phyloP scores from a whole-genome alignment of 2,797 vertebrate genomes.

The Potorous gilbertii region DNA sequence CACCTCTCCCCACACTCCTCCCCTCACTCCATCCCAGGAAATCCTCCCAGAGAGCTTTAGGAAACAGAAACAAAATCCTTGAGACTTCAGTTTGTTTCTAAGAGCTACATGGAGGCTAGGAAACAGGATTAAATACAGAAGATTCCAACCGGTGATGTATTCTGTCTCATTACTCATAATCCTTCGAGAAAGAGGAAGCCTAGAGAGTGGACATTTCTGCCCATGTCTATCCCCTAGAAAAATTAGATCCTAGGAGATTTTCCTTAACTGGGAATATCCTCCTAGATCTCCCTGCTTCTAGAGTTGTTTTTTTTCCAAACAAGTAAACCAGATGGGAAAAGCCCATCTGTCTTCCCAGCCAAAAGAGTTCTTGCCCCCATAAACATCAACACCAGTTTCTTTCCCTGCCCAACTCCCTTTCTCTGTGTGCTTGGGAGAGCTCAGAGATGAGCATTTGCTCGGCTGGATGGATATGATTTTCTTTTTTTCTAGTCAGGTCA shows the following conservation, averaged over 20 bases:
- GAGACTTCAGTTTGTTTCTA: conserved; percentile 44
- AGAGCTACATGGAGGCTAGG: not conserved
- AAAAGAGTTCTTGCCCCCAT: not conserved
- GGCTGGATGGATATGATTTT: conserved; percentile 29
- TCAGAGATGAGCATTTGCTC: conserved; percentile 59
- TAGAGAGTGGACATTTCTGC: no score
- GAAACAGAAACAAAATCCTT: not conserved
- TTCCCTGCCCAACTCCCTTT: conserved; percentile 70
- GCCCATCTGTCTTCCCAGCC: conserved; percentile 61
- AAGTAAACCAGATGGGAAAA: conserved; percentile 16
- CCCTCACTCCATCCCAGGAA: not conserved
- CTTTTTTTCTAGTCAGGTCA: conserved; percentile 4
- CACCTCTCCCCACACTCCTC: conserved; percentile 11
- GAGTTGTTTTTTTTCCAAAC: not conserved
- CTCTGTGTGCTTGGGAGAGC: conserved; percentile 59
- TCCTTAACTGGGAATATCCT: conserved; percentile 6
- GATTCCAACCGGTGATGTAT: not conserved
- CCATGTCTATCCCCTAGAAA: not conserved
- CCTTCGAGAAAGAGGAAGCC: not conserved
- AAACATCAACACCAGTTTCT: conserved; percentile 54
- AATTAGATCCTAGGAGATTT: no score
- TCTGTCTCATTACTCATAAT: not conserved
- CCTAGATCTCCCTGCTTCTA: conserved; percentile 23
- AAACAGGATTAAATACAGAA: not conserved
- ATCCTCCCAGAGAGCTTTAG: not conserved